Percentiles rank a stretch among this genome's conserved stretches.
phyloP scores from a whole-genome alignment of 2,888 invertebrate species.

The Caenorhabditis panamensis region DNA sequence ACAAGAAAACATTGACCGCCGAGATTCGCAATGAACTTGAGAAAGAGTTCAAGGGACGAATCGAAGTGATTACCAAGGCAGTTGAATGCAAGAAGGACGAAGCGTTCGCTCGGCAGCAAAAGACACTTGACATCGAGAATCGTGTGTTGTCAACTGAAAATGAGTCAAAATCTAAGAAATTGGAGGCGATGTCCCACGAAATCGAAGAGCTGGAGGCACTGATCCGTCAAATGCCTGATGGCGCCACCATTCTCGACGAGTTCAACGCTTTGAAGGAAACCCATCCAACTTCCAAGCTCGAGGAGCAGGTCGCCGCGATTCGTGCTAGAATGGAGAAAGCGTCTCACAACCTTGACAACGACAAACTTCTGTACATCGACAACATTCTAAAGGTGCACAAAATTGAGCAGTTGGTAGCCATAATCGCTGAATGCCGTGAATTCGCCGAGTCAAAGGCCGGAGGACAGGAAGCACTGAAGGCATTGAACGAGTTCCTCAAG shows the following conservation, averaged over 20 bases:
- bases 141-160: conserved; percentile 60
- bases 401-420: conserved; percentile 24
- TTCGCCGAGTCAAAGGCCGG: conserved; percentile 16
- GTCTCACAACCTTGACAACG: conserved; percentile 16
- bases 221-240: conserved; percentile 42
- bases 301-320: conserved; percentile 39
- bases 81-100: conserved; percentile 75
- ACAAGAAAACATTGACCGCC: conserved; percentile 50
- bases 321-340: conserved; percentile 34
- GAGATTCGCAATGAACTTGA: conserved; percentile 66
- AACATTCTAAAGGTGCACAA: conserved; percentile 36
- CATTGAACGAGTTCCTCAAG: neutral
- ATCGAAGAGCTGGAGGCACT: conserved; percentile 24
- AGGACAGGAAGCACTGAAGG: conserved; percentile 16
- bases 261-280: conserved; percentile 42
- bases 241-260: conserved; percentile 30
- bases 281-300: conserved; percentile 25
- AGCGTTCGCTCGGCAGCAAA: conserved; percentile 68
- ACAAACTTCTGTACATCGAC: conserved; percentile 33
- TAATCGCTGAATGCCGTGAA: conserved; percentile 6
- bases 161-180: conserved; percentile 56
- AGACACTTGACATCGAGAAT: conserved; percentile 72
- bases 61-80: conserved; percentile 73
- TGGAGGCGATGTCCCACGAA: conserved; percentile 22
- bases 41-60: conserved; percentile 72